A percentile compares a stretch with the other conserved stretches of the same genome.
These are phyloP conservation scores for Nephrotoma guestfalica DNA, from an alignment of 2,888 invertebrate species.

Conservation along the genomic window DNA sequence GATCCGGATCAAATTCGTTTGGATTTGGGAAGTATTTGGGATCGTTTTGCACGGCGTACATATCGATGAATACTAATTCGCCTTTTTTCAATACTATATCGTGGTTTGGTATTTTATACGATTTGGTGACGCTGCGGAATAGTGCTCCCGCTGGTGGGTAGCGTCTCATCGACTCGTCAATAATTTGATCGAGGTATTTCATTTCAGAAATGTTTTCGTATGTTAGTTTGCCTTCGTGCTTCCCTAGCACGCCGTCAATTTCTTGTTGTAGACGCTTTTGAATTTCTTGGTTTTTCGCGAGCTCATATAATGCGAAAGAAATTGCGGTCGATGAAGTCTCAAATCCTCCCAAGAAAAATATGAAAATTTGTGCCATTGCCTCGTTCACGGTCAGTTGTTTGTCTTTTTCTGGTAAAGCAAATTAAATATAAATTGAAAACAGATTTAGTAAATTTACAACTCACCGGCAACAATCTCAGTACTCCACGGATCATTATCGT, in stretches of 20 bases:
- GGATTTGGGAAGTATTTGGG: constrained; percentile 7
- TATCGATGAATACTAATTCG: background rate
- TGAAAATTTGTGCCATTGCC: background rate
- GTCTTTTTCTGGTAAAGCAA: background rate
- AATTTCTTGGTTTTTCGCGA: background rate
- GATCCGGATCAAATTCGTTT: constrained; percentile 5
- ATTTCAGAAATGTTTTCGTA: background rate
- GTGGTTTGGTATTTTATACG: background rate
- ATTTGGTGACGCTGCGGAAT: constrained; percentile 3
- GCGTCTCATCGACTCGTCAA: background rate
- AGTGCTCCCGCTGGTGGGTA: constrained; percentile 3
- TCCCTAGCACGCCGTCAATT: background rate
- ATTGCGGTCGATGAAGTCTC: background rate
- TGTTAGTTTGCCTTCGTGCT: background rate
- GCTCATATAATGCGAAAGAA: background rate
- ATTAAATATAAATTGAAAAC: background rate
- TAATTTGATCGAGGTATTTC: background rate
- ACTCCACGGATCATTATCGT: background rate
- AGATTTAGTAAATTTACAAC: background rate
- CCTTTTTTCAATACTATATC: background rate
- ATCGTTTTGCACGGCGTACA: constrained; percentile 5
- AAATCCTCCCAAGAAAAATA: background rate
- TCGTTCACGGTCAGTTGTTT: background rate
- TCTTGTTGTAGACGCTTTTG: background rate
- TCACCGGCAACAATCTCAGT: background rate